These are phyloP conservation scores for Muschampia plurimacula DNA, from an alignment of 2,888 invertebrate species.

Conservation along the genomic window DNA sequence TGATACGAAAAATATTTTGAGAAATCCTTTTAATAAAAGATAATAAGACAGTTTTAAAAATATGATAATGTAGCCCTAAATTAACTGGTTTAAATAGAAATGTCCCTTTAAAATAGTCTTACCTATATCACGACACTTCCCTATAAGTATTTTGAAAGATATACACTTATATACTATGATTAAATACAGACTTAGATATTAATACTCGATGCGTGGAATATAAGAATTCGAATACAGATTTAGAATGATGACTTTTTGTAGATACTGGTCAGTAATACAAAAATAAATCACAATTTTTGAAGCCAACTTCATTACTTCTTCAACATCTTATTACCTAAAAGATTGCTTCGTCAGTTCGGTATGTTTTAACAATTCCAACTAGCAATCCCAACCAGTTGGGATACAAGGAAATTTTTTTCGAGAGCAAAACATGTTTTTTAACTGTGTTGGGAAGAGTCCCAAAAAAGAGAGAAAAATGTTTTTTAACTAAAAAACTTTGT, in stretches of 20 bases:
- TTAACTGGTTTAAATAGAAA: slow-evolving; percentile 20
- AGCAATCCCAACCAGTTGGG: no score
- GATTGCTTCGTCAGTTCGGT: no score
- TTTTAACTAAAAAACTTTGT: no score
- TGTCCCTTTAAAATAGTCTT: slow-evolving; percentile 6
- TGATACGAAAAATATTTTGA: slow-evolving; percentile 16
- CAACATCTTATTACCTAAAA: no score
- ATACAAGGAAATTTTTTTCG: no score
- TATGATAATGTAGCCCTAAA: slow-evolving; percentile 27
- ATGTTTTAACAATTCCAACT: no score
- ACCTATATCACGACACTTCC: slow-evolving; percentile 19
- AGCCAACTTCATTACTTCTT: no score
- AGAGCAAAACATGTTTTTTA: no score
- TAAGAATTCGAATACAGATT: neutral
- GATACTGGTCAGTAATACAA: neutral
- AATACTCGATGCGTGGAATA: slow-evolving; percentile 7
- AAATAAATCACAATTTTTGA: neutral
- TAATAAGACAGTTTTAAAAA: slow-evolving; percentile 25
- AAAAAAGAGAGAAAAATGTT: no score
- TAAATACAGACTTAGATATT: slow-evolving; percentile 17
- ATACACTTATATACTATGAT: slow-evolving; percentile 23
- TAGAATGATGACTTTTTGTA: neutral
- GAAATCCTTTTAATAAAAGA: slow-evolving; percentile 32
- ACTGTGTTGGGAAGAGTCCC: no score
- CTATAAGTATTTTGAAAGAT: slow-evolving; percentile 11